Conservation (phyloP, 2,797 vertebrate species). For the Hipposideros larvatus region DNA sequence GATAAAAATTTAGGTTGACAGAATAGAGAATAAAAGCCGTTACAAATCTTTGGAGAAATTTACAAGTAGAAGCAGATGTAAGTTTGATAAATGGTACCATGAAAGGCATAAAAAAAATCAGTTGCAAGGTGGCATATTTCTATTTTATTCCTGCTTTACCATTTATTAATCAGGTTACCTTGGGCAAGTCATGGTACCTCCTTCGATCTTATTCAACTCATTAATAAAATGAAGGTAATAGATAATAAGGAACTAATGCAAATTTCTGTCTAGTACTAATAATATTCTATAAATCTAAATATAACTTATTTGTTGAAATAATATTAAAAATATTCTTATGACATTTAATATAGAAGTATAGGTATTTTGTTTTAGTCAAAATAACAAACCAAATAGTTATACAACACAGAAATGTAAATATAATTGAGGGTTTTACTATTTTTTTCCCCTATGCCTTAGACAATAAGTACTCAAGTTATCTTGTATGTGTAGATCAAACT, state of each 20-base stretch:
- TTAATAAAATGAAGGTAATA: conserved; percentile 8
- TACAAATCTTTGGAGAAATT: background rate
- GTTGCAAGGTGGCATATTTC: background rate
- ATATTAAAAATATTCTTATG: conserved; percentile 28
- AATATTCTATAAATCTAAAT: conserved; percentile 31
- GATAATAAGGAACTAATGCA: background rate
- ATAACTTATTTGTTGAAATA: conserved; percentile 35
- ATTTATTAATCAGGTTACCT: conserved; percentile 4
- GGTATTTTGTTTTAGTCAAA: background rate
- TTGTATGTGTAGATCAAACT: background rate
- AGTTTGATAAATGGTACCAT: conserved; percentile 16
- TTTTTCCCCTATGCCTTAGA: background rate
- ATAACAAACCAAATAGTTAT: background rate
- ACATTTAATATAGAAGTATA: background rate
- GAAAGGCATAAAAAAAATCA: background rate
- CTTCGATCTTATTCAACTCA: background rate
- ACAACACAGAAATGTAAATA: background rate
- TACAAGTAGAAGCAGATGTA: conserved; percentile 25
- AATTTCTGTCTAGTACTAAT: background rate
- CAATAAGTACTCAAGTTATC: background rate
- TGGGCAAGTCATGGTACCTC: background rate
- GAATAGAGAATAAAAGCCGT: background rate
- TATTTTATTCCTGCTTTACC: background rate
- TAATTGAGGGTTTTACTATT: background rate
- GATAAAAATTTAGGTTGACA: background rate